Conservation (phyloP, 2,113 vertebrate genomes). For the Varanus salvator region DNA sequence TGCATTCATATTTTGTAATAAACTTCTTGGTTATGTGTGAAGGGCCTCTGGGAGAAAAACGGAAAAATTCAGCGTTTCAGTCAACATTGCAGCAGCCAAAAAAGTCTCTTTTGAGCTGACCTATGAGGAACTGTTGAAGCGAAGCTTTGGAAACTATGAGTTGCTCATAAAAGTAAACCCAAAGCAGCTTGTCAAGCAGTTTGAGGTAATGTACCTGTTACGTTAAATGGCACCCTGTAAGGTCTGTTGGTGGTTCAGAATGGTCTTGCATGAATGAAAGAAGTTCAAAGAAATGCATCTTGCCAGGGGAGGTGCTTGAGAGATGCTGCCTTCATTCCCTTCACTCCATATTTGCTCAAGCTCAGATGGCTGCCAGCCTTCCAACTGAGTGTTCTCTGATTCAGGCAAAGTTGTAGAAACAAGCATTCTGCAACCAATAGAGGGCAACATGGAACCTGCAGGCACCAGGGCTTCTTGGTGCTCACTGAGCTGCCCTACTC, state of each 20-base stretch:
- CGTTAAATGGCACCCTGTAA: background rate
- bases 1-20: background rate
- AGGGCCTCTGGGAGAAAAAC: constrained; percentile 92
- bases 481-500: too few species aligned
- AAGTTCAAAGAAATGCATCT: constrained; percentile 22
- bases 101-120: constrained; percentile 91
- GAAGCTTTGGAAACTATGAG: constrained; percentile 87
- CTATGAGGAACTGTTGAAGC: constrained; percentile 92
- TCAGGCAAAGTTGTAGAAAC: background rate
- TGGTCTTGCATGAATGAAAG: background rate
- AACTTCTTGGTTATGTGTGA: constrained; percentile 25
- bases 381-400: too few species aligned
- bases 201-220: constrained; percentile 81
- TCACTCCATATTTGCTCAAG: background rate
- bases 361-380: background rate
- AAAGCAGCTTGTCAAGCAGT: constrained; percentile 87
- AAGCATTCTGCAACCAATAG: background rate
- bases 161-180: constrained; percentile 89
- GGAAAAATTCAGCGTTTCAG: constrained; percentile 91
- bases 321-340: background rate
- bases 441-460: too few species aligned
- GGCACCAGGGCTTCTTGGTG: too few species aligned
- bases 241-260: background rate
- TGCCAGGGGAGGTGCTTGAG: background rate
- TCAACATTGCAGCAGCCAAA: constrained; percentile 84